Evolutionary conservation across 1,140 invertebrate species (phyloP), one percentile per base, ranked within the genome.

Genomic region (Carcinoscorpius rotundicauda): DNA sequence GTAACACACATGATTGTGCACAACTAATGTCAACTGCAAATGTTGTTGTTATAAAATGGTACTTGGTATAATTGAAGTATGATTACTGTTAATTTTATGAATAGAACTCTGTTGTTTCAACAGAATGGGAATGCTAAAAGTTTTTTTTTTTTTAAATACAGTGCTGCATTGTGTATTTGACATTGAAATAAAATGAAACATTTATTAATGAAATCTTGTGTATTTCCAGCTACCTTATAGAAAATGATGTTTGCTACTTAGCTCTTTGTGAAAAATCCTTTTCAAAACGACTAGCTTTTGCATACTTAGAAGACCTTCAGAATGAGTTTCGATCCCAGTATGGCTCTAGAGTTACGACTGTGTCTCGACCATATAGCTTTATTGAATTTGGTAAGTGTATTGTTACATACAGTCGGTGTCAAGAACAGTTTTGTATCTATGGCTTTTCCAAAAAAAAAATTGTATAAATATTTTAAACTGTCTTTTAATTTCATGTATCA

Each of bases 271-370:
- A 98, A 74, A 87, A 87, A 71, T 87, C 88, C 71, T 99, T 95
- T 78, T 97, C 93, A 59, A 97, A 97, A 79, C 81, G 93, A 72
- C 78, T 94, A 70, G 95, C 96, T 6, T 99, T 95, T 76, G 89
- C 88, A 61, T 99, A 94, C 78, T 80, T 99, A 67, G 97, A 99
- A 81, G 96, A 99, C 79, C 85, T 99, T 71, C 90, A 94, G 58
- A 87, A 88, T 77, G 96, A 99, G 80, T 99, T 99, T 76, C 83
- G 89, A 75, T 81, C 85, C 56, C 90, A 94, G 72, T 95, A 96
- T 83, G 93, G 94, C 2, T 86, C 86, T 74, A 85, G 85, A 79
- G 87, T 99, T 49, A 88, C 91, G 73, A 87, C 87, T 60, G 94
- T 95, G 56, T 90, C 89, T 10, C 83, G 97, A 70, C 97, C 97